Percentiles rank a stretch among this genome's conserved stretches.
These are phyloP conservation scores for Diuraphis noxia DNA, from an alignment of 1,140 invertebrate species.

Conservation along the genomic window DNA sequence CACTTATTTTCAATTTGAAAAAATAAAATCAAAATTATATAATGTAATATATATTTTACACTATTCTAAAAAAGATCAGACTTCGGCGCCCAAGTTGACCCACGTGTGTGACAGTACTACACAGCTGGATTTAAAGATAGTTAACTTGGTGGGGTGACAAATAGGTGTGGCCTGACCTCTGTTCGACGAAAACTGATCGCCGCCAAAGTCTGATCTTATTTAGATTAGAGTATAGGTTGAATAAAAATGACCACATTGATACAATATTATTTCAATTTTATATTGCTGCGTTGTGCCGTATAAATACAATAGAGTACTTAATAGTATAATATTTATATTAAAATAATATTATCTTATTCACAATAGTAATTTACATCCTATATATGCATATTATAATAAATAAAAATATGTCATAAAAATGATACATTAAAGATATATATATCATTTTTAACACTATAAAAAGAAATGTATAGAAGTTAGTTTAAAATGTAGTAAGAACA, in stretches of 20 bases:
- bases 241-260: not conserved
- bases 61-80: too few species aligned
- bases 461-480: not conserved
- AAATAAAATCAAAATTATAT: constrained; percentile 12
- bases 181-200: too few species aligned
- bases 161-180: too few species aligned
- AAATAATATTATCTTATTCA: constrained; percentile 44
- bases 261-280: constrained; percentile 13
- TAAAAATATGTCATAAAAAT: not conserved
- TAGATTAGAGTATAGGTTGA: not conserved
- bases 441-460: not conserved
- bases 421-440: not conserved
- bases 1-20: not conserved
- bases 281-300: constrained; percentile 19
- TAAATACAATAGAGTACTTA: constrained; percentile 35
- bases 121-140: too few species aligned
- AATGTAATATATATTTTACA: not conserved
- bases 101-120: too few species aligned
- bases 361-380: constrained; percentile 38
- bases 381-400: not conserved
- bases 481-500: not conserved
- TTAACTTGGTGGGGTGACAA: too few species aligned
- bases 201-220: too few species aligned
- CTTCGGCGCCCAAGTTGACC: too few species aligned
- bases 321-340: constrained; percentile 38